A percentile compares a stretch with the other conserved stretches of the same genome.
phyloP scores from a whole-genome alignment of 2,797 vertebrate genomes.

The Smutsia gigantea region DNA sequence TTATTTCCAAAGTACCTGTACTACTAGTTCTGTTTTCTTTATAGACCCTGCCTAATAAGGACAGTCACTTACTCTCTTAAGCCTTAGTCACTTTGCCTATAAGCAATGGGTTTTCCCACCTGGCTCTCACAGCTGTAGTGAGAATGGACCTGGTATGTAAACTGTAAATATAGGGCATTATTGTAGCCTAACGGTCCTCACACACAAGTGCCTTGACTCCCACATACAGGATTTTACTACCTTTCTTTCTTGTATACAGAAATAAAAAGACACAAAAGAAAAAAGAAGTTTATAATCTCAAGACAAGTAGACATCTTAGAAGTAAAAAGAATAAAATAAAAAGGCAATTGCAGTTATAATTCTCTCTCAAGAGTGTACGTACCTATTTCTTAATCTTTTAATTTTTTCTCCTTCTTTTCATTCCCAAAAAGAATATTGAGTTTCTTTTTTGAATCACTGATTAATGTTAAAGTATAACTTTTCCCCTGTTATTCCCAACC shows the following conservation, averaged over 20 bases:
- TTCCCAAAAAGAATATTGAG: constrained; percentile 7
- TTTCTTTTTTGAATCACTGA: background rate
- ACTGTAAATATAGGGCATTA: background rate
- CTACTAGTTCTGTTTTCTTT: background rate
- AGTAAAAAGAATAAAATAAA: background rate
- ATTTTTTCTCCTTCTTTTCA: background rate
- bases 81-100: background rate
- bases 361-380: background rate
- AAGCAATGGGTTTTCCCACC: background rate
- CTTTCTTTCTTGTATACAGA: background rate
- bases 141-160: background rate
- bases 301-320: background rate
- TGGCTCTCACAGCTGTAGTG: background rate
- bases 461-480: constrained; percentile 5
- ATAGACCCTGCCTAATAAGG: background rate
- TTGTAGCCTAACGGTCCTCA: background rate
- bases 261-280: background rate
- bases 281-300: background rate
- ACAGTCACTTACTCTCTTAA: background rate
- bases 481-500: background rate
- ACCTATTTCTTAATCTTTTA: background rate
- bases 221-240: background rate
- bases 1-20: background rate
- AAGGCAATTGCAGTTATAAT: background rate
- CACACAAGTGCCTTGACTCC: background rate